Base-by-base conservation (phyloP, 2,888 invertebrate genomes). In the Drosophila nr. perissopoda region DNA sequence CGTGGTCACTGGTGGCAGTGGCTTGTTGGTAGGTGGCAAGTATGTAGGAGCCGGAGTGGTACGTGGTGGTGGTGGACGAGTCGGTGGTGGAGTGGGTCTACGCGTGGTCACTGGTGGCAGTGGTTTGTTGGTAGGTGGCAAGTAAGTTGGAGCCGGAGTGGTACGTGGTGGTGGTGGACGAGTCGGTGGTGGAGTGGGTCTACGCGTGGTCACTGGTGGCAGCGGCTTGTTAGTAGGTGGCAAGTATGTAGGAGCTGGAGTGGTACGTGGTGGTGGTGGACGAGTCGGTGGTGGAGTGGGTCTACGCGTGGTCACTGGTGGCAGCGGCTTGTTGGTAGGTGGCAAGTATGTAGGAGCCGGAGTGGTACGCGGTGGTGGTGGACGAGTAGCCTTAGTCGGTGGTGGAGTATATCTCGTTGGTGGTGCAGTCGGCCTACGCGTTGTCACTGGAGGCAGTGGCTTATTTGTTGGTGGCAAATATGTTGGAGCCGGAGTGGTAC, bases 51-150 rank as follows among this genome's bases (percentile, higher is more conserved):
- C 49, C 2, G 49, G 49, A n/a, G 49, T 49, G 11, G 29, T 49
- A 27, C 49, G 49, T 5, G 29, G 49, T 49, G 49, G 29, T 49
- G 18, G 49, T 49, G 49, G 49, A 45, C 42, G 42, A 21, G 42
- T 42, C 4, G 69, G 73, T 21, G 67, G 34, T 51, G 63, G 57
- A 16, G 72, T 10, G 16, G 73, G 73, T 1, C 51, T 48, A 36
- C 75, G 80, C 48, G 80, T 79, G 8, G 83, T 66, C 49, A 67
- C 82, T 61, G 80, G 87, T 8, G 62, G 63, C 48, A 63, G 76
- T 29, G 75, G 85, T 60, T 61, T 31, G 58, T 73, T 49, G 54
- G 83, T 63, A 61, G 83, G 83, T 36, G 90, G 90, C 18, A 76
- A 76, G 11, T 80, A 73, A n/a, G 83, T 64, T 29, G 79, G 76